These are phyloP conservation scores for Camptogramma bilineatum DNA, from an alignment of 2,888 invertebrate species.

Conservation along the genomic window DNA sequence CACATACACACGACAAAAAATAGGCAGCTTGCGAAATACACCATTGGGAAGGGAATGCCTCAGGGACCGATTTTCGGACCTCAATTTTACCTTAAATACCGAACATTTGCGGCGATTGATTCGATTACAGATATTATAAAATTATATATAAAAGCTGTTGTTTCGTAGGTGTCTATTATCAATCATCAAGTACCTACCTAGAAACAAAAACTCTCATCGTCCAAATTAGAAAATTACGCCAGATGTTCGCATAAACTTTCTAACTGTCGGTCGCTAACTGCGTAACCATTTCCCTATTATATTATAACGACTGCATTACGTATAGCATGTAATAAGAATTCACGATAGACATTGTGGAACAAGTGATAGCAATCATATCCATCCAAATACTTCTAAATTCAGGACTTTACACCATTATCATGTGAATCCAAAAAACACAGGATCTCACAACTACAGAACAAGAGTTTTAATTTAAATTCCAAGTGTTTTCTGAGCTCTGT, in stretches of 20 bases:
- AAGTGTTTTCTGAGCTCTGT: no score
- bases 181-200: slow-evolving; percentile 32
- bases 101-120: slow-evolving; percentile 7
- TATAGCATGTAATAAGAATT: slow-evolving; percentile 50
- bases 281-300: slow-evolving; percentile 74
- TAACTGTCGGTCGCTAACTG: slow-evolving; percentile 67
- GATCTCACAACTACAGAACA: no score
- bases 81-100: slow-evolving; percentile 20
- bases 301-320: slow-evolving; percentile 66
- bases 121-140: slow-evolving; percentile 1
- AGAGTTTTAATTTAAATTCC: no score
- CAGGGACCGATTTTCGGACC: slow-evolving; percentile 32
- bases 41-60: slow-evolving; percentile 31
- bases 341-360: slow-evolving; percentile 45
- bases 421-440: no score
- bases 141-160: slow-evolving; percentile 4
- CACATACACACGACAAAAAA: slow-evolving; percentile 44
- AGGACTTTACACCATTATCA: neutral
- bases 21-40: slow-evolving; percentile 39
- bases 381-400: neutral
- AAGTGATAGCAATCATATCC: slow-evolving; percentile 42
- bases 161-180: slow-evolving; percentile 32
- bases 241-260: slow-evolving; percentile 75
- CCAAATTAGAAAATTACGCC: slow-evolving; percentile 69
- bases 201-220: slow-evolving; percentile 55